These are phyloP conservation scores for Oscarella lobularis DNA, from an alignment of 37 sponge, comb jelly and placozoan genomes.

Conservation along the genomic window DNA sequence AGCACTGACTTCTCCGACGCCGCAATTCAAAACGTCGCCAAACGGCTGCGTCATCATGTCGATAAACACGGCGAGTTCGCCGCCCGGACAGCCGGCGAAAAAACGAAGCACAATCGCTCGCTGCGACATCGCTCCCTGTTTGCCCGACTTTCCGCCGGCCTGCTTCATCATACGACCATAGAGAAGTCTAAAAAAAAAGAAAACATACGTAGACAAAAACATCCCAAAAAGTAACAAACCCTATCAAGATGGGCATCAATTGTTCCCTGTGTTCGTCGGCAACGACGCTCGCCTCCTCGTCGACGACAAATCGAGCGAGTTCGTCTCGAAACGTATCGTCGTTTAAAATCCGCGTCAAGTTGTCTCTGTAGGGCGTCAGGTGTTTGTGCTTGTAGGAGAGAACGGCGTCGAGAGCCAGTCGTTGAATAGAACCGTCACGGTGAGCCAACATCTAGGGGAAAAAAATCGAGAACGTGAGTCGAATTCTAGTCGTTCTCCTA, in stretches of 20 bases:
- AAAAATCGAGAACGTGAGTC: not conserved
- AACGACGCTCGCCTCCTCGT: constrained; percentile 29
- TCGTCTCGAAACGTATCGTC: constrained; percentile 55
- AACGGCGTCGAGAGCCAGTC: constrained; percentile 51
- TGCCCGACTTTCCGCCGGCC: constrained; percentile 1
- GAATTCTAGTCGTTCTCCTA: not conserved
- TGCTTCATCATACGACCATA: constrained; percentile 55
- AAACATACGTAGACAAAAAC: not conserved
- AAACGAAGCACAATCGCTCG: constrained; percentile 47
- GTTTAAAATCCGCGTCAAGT: constrained; percentile 40
- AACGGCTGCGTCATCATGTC: constrained; percentile 34
- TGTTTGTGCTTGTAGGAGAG: constrained; percentile 40
- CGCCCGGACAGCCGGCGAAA: constrained; percentile 31
- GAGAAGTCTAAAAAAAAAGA: constrained; percentile 19
- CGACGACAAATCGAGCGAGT: constrained; percentile 13
- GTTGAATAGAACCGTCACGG: constrained; percentile 50
- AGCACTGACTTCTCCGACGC: not conserved
- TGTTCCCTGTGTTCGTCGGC: constrained; percentile 33
- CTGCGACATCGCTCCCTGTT: constrained; percentile 25
- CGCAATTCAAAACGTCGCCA: not conserved
- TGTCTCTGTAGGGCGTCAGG: constrained; percentile 60
- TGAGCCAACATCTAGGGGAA: constrained; percentile 51
- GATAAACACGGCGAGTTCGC: constrained; percentile 41
- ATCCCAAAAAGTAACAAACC: constrained; percentile 15
- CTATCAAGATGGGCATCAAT: constrained; percentile 47